Percentiles rank a stretch among this genome's conserved stretches.
Conservation (phyloP, 2,888 invertebrate genomes). For the Drosophila borborema region DNA sequence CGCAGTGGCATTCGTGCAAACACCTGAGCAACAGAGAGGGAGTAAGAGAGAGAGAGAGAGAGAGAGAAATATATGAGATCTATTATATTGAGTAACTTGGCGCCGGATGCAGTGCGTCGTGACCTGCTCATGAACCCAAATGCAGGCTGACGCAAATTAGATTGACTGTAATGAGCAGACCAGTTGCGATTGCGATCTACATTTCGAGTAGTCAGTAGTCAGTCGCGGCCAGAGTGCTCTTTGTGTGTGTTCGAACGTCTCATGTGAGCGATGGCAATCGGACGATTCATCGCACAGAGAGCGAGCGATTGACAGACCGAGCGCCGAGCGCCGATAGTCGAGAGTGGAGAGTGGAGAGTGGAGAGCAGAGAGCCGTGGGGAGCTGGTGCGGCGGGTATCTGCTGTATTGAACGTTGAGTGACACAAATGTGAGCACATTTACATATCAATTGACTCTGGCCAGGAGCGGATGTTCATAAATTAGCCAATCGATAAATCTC, state of each 20-base stretch:
- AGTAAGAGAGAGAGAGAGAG: neutral
- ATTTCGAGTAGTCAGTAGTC: conserved; percentile 8
- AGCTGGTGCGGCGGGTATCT: neutral
- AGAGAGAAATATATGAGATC: neutral
- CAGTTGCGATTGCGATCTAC: conserved; percentile 64
- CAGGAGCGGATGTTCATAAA: conserved; percentile 84
- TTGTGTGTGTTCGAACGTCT: conserved; percentile 72
- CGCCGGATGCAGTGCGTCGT: conserved; percentile 71
- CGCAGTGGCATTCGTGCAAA: conserved; percentile 97
- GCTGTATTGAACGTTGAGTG: conserved; percentile 61
- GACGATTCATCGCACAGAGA: conserved; percentile 74
- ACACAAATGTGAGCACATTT: conserved; percentile 82
- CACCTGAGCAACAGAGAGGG: conserved; percentile 87
- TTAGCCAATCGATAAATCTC: conserved; percentile 84
- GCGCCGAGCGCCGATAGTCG: neutral
- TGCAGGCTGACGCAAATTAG: conserved; percentile 73
- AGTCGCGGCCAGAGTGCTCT: conserved; percentile 14
- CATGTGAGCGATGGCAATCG: conserved; percentile 80
- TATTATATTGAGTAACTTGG: conserved; percentile 37
- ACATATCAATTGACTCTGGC: conserved; percentile 79
- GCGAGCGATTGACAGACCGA: conserved; percentile 36
- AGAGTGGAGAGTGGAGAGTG: neutral
- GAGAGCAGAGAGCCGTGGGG: neutral
- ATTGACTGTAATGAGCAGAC: conserved; percentile 79
- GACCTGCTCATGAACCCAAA: conserved; percentile 55